Evolutionary conservation across 1,140 invertebrate species (phyloP).

Genomic region (Ridgeia piscesae): DNA sequence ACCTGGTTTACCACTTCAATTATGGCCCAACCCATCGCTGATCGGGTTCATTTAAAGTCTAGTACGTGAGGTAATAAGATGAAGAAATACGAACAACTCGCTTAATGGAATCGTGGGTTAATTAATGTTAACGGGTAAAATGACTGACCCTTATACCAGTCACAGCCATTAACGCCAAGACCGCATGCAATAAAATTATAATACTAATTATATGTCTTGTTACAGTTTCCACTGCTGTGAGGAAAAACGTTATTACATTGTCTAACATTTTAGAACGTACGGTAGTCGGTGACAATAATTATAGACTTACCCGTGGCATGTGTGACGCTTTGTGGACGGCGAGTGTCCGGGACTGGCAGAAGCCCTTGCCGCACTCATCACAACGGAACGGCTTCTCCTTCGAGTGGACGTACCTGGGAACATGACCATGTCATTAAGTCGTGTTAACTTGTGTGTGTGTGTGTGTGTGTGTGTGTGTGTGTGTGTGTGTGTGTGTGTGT

Average conservation of each 20-base stretch:
- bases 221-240: background rate
- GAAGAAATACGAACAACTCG: no score
- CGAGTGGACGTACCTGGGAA: slow-evolving; percentile 86
- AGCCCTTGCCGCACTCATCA: slow-evolving; percentile 91
- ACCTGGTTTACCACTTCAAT: background rate
- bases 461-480: no score
- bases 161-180: background rate
- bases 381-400: slow-evolving; percentile 98
- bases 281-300: no score
- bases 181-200: no score
- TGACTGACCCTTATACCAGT: no score
- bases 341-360: slow-evolving; percentile 90
- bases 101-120: no score
- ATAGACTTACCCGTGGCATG: background rate
- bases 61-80: no score
- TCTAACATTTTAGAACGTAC: no score
- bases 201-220: background rate
- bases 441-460: no score
- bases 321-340: slow-evolving; percentile 82
- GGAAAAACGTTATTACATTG: background rate
- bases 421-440: background rate
- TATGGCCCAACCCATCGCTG: background rate
- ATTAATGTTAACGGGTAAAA: no score
- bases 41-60: no score
- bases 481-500: no score